Evolutionary conservation across 92 coral and sea anemone species (phyloP), one percentile per base, ranked within the genome.

Genomic region (Blastomussa wellsi): DNA sequence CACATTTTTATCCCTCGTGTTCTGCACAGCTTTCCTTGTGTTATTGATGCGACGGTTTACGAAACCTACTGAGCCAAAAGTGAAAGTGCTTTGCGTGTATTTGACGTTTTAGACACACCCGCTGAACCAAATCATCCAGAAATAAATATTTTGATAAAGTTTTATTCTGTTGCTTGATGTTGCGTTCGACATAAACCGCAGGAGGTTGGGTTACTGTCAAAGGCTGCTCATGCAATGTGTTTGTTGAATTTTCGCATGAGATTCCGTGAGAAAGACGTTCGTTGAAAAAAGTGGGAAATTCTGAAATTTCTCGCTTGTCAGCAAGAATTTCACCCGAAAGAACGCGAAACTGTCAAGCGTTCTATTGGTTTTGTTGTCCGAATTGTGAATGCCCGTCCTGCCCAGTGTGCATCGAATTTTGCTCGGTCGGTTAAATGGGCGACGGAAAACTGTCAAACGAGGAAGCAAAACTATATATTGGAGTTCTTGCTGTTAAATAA

Each of bases 91-190:
- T 53, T 17, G 41, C 65, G 22, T 49, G 60, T 65, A n/a, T n/a
- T n/a, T n/a, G n/a, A 16, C 33, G 32, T 69, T 80, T 80, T 20
- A 22, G 74, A 49, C 69, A 82, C n/a, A 52, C 69, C 72, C 78
- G 86, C 42, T 71, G 67, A 72, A 70, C 71, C 69, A 67, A 52
- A 31, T 33, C 55, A 82, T 7, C 17, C 16, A 36, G 33, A 51
- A 72, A 44, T n/a, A 36, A 82, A 82, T 57, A 80, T 80, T 35
- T 70, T 37, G 29, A 69, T 35, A 36, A 36, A 69, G 35, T 31
- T 33, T 71, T 51, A 38, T 36, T 5, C 28, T 28, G 68, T 62
- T 57, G 24, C 31, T 28, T 28, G 68, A 26, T 66, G 55, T 42
- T 42, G 37, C 84, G 31, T 15, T 79, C 57, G 24, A 65, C 22